These are phyloP conservation scores for Gasterosteus nipponicus DNA, from an alignment of 2,113 vertebrate genomes.

Conservation along the genomic window DNA sequence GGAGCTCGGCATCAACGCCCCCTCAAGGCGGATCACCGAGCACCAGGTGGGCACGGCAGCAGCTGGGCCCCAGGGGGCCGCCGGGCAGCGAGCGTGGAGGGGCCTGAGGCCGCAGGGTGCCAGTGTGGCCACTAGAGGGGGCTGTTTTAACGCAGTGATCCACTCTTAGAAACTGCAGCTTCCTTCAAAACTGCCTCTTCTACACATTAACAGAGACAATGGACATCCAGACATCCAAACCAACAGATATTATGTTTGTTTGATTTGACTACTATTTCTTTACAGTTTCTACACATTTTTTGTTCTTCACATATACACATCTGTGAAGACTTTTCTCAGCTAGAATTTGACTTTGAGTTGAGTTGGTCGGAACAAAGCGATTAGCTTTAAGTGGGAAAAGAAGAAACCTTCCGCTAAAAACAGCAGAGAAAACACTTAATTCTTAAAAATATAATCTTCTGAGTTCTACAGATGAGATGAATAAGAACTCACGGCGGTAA, in stretches of 20 bases:
- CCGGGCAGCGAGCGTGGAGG: constrained; percentile 77
- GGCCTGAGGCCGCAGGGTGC: not conserved
- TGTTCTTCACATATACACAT: not conserved
- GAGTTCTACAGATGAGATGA: not conserved
- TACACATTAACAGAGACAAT: not conserved
- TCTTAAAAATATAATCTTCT: not conserved
- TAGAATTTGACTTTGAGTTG: not conserved
- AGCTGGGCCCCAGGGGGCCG: constrained; percentile 72
- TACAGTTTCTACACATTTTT: too few species aligned
- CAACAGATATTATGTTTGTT: too few species aligned
- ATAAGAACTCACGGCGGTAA: constrained; percentile 7
- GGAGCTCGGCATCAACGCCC: constrained; percentile 91
- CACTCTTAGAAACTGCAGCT: not conserved
- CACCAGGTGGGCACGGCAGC: constrained; percentile 86
- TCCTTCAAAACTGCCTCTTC: not conserved
- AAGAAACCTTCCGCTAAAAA: not conserved
- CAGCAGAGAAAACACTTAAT: not conserved
- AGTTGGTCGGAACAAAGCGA: not conserved
- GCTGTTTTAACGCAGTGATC: constrained; percentile 48
- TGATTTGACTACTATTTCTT: too few species aligned
- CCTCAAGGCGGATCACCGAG: constrained; percentile 87
- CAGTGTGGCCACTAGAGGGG: constrained; percentile 58
- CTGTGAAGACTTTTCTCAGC: not conserved
- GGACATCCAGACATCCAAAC: not conserved
- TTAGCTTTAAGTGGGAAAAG: too few species aligned